Evolutionary conservation across 2,888 invertebrate genomes (phyloP), one percentile per base, ranked within the genome.

Genomic region (Cephus sareptanus): DNA sequence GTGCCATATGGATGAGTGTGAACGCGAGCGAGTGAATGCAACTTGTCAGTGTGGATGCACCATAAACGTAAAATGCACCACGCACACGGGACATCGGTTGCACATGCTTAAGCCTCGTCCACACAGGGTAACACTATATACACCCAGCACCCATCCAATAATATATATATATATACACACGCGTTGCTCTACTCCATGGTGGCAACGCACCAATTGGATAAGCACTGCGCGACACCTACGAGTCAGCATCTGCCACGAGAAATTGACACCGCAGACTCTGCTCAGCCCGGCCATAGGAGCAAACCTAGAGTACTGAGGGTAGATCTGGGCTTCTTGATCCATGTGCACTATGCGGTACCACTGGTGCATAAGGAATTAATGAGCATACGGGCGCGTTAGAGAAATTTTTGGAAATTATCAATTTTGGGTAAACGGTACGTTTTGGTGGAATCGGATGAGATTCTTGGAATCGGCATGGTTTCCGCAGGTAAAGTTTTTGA

Each of bases 221-320:
- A 70, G 70, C 33, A 30, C 31, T 70, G 70, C 70, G 70, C 70
- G 70, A 70, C 70, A 70, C 70, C 70, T 70, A 70, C 70, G 70
- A 70, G 31, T 40, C 33, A 33, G 70, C 70, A 70, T 70, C 70
- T 70, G 70, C 70, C 33, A 33, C 30, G 11, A 70, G 70, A 70
- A 30, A 33, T 40, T 40, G 40, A 40, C 40, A 15, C 40, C 40
- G 40, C 40, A 40, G 40, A 6, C 40, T 40, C 40, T 6, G 40
- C 4, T 15, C 15, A 15, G 15, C 15, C 33, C 30, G 30, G 70
- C 3, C 30, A 30, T 30, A 33, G 31, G 30, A 70, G 70, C 6
- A 4, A 70, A 11, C 70, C 11, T 6, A 33, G 0, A 70, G 15
- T 4, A 33, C 11, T 11, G 70, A 30, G 70, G 30, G 70, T 31